These are phyloP conservation scores for Perognathus longimembris DNA, from an alignment of 2,113 vertebrate genomes.

Conservation along the genomic window DNA sequence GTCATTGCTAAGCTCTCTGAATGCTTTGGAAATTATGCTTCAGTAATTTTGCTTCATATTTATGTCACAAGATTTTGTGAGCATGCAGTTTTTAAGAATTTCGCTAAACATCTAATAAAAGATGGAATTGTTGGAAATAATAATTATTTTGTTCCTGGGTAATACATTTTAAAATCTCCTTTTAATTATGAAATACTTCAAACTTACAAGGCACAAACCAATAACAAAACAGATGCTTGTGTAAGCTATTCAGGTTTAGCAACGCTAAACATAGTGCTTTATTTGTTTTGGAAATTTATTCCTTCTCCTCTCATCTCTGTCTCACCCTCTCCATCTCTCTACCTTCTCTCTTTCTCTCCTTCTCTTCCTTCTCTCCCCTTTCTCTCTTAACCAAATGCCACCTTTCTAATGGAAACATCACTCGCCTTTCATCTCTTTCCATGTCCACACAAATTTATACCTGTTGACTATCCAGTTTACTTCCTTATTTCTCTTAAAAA, in stretches of 20 bases:
- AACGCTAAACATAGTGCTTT: background rate
- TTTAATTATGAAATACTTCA: conserved; percentile 57
- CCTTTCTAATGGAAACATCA: background rate
- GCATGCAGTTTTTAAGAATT: conserved; percentile 13
- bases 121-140: conserved; percentile 43
- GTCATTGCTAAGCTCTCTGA: conserved; percentile 17
- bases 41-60: conserved; percentile 30
- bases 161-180: conserved; percentile 27
- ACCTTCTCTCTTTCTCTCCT: background rate
- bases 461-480: background rate
- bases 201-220: conserved; percentile 10
- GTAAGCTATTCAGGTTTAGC: background rate
- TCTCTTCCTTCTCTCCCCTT: too few relatives aligned
- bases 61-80: conserved; percentile 46
- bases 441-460: background rate
- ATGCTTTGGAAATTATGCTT: conserved; percentile 28
- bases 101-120: conserved; percentile 40
- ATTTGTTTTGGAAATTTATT: conserved; percentile 24
- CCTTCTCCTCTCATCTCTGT: background rate
- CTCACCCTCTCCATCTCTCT: background rate
- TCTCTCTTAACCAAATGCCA: background rate
- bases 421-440: conserved; percentile 9
- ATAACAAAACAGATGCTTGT: background rate
- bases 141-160: conserved; percentile 14
- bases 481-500: conserved; percentile 32